Conservation (phyloP, 1,140 invertebrate species). For the Saccostrea glomerata region DNA sequence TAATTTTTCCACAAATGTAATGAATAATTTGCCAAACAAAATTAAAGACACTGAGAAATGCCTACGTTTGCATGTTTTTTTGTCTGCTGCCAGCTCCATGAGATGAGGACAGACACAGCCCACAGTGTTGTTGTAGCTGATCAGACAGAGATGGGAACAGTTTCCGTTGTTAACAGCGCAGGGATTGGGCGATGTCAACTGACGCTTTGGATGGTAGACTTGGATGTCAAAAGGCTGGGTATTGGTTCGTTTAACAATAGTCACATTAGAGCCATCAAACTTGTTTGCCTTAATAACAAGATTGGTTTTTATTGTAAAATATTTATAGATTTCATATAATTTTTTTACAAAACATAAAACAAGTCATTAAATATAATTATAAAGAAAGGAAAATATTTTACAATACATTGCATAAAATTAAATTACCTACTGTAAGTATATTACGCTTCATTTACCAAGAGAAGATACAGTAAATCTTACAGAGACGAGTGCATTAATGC, state of each 20-base stretch:
- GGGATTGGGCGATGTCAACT: conserved; percentile 82
- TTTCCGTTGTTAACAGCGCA: conserved; percentile 83
- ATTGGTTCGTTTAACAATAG: conserved; percentile 82
- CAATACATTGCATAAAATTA: too few species aligned
- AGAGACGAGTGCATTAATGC: conserved; percentile 89
- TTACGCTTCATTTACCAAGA: background rate
- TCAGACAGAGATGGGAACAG: conserved; percentile 84
- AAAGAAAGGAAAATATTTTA: too few species aligned
- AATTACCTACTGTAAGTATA: too few species aligned
- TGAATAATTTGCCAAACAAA: background rate
- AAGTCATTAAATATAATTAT: too few species aligned
- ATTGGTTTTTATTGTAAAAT: too few species aligned
- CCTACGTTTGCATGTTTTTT: conserved; percentile 85
- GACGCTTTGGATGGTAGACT: conserved; percentile 88
- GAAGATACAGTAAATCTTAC: conserved; percentile 65
- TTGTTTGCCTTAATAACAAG: conserved; percentile 82
- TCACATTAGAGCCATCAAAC: conserved; percentile 83
- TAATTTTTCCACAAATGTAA: background rate
- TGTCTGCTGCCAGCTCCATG: conserved; percentile 83
- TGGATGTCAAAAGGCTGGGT: conserved; percentile 92
- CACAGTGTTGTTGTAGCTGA: conserved; percentile 82
- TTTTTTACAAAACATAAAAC: too few species aligned
- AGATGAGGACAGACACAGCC: conserved; percentile 90
- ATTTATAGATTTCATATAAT: too few species aligned
- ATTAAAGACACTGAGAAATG: background rate